Evolutionary conservation across 2,797 vertebrate species (phyloP).

Genomic region (Pempheris klunzingeri): DNA sequence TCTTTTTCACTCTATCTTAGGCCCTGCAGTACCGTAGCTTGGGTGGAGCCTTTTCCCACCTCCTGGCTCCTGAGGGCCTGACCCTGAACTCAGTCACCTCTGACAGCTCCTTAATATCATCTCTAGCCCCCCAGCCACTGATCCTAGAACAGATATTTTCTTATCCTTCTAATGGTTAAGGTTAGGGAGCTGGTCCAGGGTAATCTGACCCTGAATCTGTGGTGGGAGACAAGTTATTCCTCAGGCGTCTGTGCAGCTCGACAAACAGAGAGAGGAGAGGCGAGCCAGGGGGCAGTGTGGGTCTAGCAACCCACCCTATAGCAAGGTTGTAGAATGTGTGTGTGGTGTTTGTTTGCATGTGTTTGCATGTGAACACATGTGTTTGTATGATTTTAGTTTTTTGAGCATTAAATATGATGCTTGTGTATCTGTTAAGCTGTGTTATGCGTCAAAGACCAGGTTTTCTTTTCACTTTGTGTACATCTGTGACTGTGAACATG

Average conservation of each 20-base stretch:
- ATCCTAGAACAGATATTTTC: slow-evolving; percentile 84
- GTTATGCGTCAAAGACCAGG: slow-evolving; percentile 16
- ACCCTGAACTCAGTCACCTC: slow-evolving; percentile 88
- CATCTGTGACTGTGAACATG: slow-evolving; percentile 23
- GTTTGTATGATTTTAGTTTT: slow-evolving; percentile 26
- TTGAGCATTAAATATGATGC: slow-evolving; percentile 26
- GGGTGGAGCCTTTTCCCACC: slow-evolving; percentile 80
- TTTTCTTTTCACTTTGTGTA: slow-evolving; percentile 17
- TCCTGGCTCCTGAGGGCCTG: slow-evolving; percentile 78
- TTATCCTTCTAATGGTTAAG: slow-evolving; percentile 84
- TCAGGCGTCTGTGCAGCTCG: slow-evolving; percentile 73
- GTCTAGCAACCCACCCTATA: slow-evolving; percentile 77
- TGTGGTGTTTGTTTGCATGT: slow-evolving; percentile 43
- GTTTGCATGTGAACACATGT: slow-evolving; percentile 17
- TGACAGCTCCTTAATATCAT: slow-evolving; percentile 93
- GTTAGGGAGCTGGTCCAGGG: slow-evolving; percentile 80
- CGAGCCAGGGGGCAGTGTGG: slow-evolving; percentile 87
- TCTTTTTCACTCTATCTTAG: slow-evolving; percentile 29
- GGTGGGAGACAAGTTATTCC: slow-evolving; percentile 80
- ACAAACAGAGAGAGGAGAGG: slow-evolving; percentile 76
- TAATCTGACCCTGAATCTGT: slow-evolving; percentile 85
- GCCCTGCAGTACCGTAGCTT: slow-evolving; percentile 50
- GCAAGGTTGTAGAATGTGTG: slow-evolving; percentile 68
- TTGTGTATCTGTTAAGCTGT: slow-evolving; percentile 34
- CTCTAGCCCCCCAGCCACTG: slow-evolving; percentile 78